Evolutionary conservation across 1,140 invertebrate genomes (phyloP).

Genomic region (Steinernema khuongi): DNA sequence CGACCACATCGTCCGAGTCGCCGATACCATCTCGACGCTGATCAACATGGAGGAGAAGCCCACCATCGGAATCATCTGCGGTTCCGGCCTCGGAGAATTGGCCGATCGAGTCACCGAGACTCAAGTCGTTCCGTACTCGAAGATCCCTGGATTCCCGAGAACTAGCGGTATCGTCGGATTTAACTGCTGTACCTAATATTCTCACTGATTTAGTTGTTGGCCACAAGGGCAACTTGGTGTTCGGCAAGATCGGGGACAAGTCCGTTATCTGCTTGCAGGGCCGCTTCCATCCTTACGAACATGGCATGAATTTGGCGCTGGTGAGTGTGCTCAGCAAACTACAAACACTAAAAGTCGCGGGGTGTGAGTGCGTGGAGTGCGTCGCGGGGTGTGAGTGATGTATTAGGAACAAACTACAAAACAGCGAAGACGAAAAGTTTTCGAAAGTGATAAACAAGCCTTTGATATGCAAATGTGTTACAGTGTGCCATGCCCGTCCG

Average conservation of each 20-base stretch:
- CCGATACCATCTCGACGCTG: conserved; percentile 36
- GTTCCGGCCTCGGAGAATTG: conserved; percentile 52
- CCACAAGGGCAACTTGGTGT: conserved; percentile 55
- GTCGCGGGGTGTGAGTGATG: too few relatives aligned
- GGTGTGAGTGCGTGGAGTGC: too few relatives aligned
- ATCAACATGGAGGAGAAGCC: conserved; percentile 31
- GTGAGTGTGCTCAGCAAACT: conserved; percentile 27
- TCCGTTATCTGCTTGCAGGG: conserved; percentile 55
- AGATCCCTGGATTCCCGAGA: conserved; percentile 54
- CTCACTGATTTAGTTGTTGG: conserved; percentile 42
- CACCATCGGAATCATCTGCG: conserved; percentile 53
- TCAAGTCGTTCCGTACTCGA: conserved; percentile 44
- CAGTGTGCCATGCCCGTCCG: conserved; percentile 54
- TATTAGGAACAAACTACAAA: background rate
- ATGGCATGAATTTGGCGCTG: conserved; percentile 55
- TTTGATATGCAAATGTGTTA: conserved; percentile 29
- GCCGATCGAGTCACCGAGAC: conserved; percentile 43
- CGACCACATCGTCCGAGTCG: conserved; percentile 45
- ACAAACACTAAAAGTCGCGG: too few relatives aligned
- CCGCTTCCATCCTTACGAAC: conserved; percentile 57
- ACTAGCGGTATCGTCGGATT: conserved; percentile 34
- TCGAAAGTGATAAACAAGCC: background rate
- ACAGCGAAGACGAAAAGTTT: too few relatives aligned
- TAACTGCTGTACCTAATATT: conserved; percentile 17
- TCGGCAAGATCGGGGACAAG: conserved; percentile 46